Percentiles rank a stretch among this genome's conserved stretches.
Conservation (phyloP, 92 coral and sea anemone genomes). For the Anthopleura xanthogrammica region DNA sequence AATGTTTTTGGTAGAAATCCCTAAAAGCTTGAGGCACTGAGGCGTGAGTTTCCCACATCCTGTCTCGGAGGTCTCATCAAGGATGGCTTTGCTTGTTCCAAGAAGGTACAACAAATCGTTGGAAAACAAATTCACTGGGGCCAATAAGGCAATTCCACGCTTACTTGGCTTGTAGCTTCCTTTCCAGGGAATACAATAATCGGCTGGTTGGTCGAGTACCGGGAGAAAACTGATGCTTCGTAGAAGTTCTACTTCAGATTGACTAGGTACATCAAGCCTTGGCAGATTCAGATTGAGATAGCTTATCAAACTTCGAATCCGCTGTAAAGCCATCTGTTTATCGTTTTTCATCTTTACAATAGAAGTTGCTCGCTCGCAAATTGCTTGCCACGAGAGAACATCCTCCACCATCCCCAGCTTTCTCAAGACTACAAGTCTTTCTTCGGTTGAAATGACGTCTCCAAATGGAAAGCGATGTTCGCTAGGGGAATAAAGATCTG, state of each 20-base stretch:
- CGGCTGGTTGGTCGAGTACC: slow-evolving; percentile 57
- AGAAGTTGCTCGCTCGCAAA: slow-evolving; percentile 83
- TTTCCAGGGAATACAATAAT: slow-evolving; percentile 85
- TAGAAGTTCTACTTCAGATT: slow-evolving; percentile 48
- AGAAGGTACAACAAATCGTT: slow-evolving; percentile 58
- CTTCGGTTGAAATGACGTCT: slow-evolving; percentile 52
- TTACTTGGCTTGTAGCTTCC: slow-evolving; percentile 48
- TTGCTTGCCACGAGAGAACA: slow-evolving; percentile 72
- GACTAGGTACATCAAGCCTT: slow-evolving; percentile 52
- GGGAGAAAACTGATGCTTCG: slow-evolving; percentile 75
- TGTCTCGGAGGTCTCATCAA: slow-evolving; percentile 77
- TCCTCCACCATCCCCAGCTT: slow-evolving; percentile 91
- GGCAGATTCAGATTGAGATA: slow-evolving; percentile 62
- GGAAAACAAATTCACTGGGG: slow-evolving; percentile 65
- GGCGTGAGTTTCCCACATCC: slow-evolving; percentile 85
- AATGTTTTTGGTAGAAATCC: slow-evolving; percentile 50
- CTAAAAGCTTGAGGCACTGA: slow-evolving; percentile 62
- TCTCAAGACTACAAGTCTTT: slow-evolving; percentile 72
- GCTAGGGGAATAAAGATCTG: slow-evolving; percentile 64
- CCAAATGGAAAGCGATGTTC: slow-evolving; percentile 90
- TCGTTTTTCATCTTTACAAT: slow-evolving; percentile 51
- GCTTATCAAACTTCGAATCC: slow-evolving; percentile 61
- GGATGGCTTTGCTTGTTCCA: slow-evolving; percentile 73
- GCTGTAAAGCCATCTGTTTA: slow-evolving; percentile 51
- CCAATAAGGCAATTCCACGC: slow-evolving; percentile 38